A percentile compares a stretch with the other conserved stretches of the same genome.
Conservation (phyloP, 2,113 vertebrate genomes). For the Hypocryptadius cinnamomeus region DNA sequence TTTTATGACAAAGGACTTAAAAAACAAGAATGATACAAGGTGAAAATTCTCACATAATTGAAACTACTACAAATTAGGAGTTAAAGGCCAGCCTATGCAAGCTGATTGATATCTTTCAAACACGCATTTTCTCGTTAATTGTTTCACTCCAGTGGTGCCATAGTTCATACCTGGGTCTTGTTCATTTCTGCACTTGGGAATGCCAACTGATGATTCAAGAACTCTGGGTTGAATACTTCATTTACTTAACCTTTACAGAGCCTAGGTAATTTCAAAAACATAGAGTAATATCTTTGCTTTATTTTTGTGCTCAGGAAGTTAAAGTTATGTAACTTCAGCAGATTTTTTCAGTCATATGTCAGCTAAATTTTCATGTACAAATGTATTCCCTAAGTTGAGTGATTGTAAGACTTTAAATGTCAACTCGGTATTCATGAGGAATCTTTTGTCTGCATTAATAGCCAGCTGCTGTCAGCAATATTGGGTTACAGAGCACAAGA, state of each 20-base stretch:
- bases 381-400: not conserved
- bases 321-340: not conserved
- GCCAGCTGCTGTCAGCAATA: not conserved
- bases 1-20: not conserved
- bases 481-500: not conserved
- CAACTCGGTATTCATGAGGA: not conserved
- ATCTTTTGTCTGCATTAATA: slow-evolving; percentile 15
- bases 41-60: not conserved
- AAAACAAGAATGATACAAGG: not conserved
- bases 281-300: not conserved
- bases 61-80: not conserved
- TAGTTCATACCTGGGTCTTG: not conserved
- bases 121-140: not conserved
- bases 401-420: slow-evolving; percentile 41
- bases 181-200: not conserved
- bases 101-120: not conserved
- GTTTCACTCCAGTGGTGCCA: not conserved
- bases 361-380: slow-evolving; percentile 10
- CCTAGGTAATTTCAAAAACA: not conserved
- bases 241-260: not conserved
- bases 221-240: not conserved
- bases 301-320: not conserved
- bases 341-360: not conserved
- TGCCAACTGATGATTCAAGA: not conserved
- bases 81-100: not conserved